Percentiles rank a stretch among this genome's conserved stretches.
phyloP scores from a whole-genome alignment of 2,113 vertebrate species.

The Suricata suricatta region DNA sequence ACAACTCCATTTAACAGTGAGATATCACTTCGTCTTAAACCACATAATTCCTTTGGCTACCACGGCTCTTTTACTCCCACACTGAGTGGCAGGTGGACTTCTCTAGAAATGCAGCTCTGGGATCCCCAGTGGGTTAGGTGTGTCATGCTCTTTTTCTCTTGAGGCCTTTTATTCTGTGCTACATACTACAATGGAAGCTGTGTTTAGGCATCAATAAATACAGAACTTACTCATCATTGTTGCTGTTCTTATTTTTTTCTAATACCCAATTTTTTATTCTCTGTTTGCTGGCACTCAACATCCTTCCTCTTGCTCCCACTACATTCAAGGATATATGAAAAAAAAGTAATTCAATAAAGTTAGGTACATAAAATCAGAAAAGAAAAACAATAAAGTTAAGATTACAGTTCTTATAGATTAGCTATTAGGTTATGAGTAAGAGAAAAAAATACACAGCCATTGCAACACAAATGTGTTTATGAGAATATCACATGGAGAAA shows the following conservation, averaged over 20 bases:
- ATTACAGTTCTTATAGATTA: background rate
- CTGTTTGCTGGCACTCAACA: background rate
- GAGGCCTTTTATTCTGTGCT: background rate
- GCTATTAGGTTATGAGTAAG: background rate
- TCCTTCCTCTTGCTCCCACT: background rate
- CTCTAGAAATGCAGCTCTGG: background rate
- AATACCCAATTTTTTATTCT: background rate
- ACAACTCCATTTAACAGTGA: background rate
- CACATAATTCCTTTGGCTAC: background rate
- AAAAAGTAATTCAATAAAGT: background rate
- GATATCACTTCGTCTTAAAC: background rate
- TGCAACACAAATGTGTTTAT: background rate
- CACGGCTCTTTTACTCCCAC: background rate
- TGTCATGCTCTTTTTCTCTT: fast-evolving
- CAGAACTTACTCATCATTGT: background rate
- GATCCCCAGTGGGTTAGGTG: background rate
- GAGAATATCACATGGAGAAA: background rate
- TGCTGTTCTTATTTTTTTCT: background rate
- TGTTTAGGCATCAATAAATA: background rate
- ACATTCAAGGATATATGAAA: background rate
- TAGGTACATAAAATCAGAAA: background rate
- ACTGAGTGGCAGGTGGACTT: background rate
- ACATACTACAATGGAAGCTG: background rate
- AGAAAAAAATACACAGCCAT: background rate
- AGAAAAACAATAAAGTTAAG: background rate